phyloP scores from a whole-genome alignment of 37 sponge, comb jelly and placozoan genomes.

The Haliclona indistincta region DNA sequence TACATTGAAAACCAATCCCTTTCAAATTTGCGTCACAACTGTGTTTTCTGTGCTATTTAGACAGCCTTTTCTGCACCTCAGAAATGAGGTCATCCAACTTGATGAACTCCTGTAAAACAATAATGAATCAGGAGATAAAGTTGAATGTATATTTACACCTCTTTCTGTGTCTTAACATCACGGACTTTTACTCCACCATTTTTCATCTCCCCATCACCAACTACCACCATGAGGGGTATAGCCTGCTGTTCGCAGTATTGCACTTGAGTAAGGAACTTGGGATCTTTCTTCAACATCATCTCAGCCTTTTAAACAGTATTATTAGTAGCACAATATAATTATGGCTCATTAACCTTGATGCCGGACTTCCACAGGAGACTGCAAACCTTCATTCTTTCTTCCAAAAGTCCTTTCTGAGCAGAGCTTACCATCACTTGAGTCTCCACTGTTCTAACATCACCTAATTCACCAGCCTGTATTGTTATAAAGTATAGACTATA shows the following conservation, averaged over 20 bases:
- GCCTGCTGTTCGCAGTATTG: constrained; percentile 71
- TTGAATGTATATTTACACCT: no score
- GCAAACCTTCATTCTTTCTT: constrained; percentile 85
- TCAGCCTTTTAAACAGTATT: constrained; percentile 56
- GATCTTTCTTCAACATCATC: constrained; percentile 52
- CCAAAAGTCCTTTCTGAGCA: constrained; percentile 85
- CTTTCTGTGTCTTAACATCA: constrained; percentile 43
- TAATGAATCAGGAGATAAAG: no score
- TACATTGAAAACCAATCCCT: no score
- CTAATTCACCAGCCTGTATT: constrained; percentile 11
- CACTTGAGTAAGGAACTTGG: constrained; percentile 75
- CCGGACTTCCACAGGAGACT: constrained; percentile 84
- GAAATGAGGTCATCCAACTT: no score
- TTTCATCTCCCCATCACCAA: constrained; percentile 58
- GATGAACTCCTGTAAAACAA: no score
- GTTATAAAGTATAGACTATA: no score
- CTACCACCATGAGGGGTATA: constrained; percentile 52
- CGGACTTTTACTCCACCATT: constrained; percentile 63
- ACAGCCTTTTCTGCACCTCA: no score
- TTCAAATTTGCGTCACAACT: no score
- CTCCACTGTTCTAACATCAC: constrained; percentile 68
- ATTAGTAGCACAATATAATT: no score
- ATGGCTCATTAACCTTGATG: constrained; percentile 70
- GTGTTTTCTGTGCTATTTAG: no score
- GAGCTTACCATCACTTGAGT: constrained; percentile 94